Base-by-base conservation (phyloP, 2,113 vertebrate species). In the Ctenomys sociabilis region DNA sequence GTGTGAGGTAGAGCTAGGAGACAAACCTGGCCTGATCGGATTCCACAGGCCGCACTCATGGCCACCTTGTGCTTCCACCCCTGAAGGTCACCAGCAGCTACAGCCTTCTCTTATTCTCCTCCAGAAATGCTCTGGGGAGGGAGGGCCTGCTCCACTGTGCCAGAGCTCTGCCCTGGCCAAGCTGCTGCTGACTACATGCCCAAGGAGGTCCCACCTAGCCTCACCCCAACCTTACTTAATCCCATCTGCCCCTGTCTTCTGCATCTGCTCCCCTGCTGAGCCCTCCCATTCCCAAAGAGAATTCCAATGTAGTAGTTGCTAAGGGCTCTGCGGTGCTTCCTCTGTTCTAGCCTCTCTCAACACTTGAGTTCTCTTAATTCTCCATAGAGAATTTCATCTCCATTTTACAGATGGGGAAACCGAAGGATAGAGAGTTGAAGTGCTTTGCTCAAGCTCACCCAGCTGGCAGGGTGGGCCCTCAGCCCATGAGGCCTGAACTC, bases 191-290 rank as follows among this genome's bases (percentile, higher is more conserved):
- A 82, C 4, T 21, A 5, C 2, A 26, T 35, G 11, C 37, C 17
- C 43, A 61, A 16, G 40, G 19, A 83, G 37, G n/a, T 54, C 64
- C 19, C 26, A 35, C 37, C 14, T 32, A 16, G 35, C 17, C 40
- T 26, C 16, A 10, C 24, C 32, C 7, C 37, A 61, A 11, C 32
- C 68, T 57, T 22, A 9, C 32, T 83, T 61, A 40, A 59, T 40
- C 21, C 10, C 10, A 4, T 35, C 24, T 1, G 54, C 45, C 70
- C 30, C 17, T 75, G 35, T 61, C 64, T 94, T 90, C 21, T 77
- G 49, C 59, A 21, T 85, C 63, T 85, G 63, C 82, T 94, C 88
- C 82, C 82, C 24, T 63, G 37, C 64, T 77, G 59, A 49, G 40
- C 72, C 1, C 26, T 87, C 32, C 9, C 12, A 30, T 40, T 82